phyloP scores from a whole-genome alignment of 2,797 vertebrate species.

The Mycteria americana region DNA sequence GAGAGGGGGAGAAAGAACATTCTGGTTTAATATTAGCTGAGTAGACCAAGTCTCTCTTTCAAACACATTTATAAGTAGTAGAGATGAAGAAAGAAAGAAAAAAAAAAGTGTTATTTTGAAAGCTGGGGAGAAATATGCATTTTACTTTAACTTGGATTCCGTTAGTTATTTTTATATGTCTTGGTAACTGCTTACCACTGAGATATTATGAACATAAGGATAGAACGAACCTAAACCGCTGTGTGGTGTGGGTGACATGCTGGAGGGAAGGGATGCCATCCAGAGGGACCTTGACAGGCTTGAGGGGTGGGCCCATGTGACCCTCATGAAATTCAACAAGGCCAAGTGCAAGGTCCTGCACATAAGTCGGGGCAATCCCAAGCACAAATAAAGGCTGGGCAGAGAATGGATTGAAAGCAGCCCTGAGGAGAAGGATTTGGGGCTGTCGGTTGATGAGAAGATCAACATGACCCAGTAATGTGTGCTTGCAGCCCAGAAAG shows the following conservation, averaged over 20 bases:
- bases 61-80: not conserved
- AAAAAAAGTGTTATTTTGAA: not conserved
- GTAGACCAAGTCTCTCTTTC: not conserved
- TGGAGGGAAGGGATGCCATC: not conserved
- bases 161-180: not conserved
- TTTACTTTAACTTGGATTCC: not conserved
- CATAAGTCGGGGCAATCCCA: not conserved
- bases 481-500: too few species aligned
- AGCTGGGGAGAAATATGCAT: fast-evolving
- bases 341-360: not conserved
- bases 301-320: not conserved
- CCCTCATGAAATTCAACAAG: not conserved
- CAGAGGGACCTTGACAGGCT: not conserved
- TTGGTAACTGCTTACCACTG: not conserved
- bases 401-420: too few species aligned
- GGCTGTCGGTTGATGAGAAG: too few species aligned
- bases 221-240: not conserved
- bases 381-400: not conserved
- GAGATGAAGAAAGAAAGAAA: not conserved
- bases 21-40: not conserved
- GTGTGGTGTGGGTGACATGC: not conserved
- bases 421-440: too few species aligned
- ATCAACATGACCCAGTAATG: too few species aligned
- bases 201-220: not conserved
- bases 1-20: not conserved